Evolutionary conservation across 2,113 vertebrate species (phyloP), one percentile per base, ranked within the genome.

Genomic region (Protobothrops mucrosquamatus): DNA sequence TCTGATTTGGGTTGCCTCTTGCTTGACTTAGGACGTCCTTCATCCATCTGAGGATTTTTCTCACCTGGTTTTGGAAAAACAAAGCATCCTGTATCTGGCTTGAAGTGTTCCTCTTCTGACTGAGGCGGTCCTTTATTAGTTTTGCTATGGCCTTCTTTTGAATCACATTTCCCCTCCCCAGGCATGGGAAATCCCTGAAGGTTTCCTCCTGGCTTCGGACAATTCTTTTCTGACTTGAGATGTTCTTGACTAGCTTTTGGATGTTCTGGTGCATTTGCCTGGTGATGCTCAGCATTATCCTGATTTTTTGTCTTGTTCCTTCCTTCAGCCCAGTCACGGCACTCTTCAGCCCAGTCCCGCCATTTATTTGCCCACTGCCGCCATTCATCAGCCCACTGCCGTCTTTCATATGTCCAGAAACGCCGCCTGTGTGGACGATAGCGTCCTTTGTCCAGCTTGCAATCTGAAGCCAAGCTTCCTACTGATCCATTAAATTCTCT

Each of bases 291-390:
- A 39, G 15, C 23, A 54, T 24, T 15, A 88, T 69, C 11, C 29
- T 9, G n/a, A 90, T 6, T 34, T 9, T 85, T 64, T 90, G 48
- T 8, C 57, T 87, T 93, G 2, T 54, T 26, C 8, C 3, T 90
- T 29, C n/a, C 89, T 93, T 93, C 89, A 61, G 89, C 92, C 74
- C 89, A 90, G 10, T 87, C 46, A 29, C 92, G 92, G 39, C 89
- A 93, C 22, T 93, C 92, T 90, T 93, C 92, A 64, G 92, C 92
- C 92, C 92, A 93, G 74, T 52, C 89, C 64, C 89, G 81, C 92
- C 92, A 93, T 54, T 93, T 90, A 57, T 39, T 86, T 93, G 92
- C 92, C 92, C 92, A 93, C 2, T 34, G 55, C n/a, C 81, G 92
- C 92, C 92, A 93, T 54, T 87, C 92, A 34, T 93, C 89, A 2